phyloP scores from a whole-genome alignment of 2,797 vertebrate genomes.

The Orestias chungarensis region DNA sequence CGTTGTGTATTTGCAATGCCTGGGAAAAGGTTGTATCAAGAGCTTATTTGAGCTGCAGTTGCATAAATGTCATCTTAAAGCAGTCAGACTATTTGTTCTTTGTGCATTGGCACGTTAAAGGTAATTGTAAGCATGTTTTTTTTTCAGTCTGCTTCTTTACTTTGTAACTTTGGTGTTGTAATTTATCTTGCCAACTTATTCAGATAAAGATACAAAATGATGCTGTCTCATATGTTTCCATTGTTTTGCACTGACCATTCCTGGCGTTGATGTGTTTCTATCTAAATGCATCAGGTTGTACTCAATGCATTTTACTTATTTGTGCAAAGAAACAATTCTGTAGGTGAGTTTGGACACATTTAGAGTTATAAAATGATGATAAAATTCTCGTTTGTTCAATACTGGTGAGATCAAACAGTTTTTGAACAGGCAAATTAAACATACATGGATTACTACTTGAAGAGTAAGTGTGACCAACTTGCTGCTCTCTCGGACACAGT shows the following conservation, averaged over 20 bases:
- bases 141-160: background rate
- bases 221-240: background rate
- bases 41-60: background rate
- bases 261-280: background rate
- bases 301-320: too few species aligned
- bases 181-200: background rate
- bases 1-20: background rate
- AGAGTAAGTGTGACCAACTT: slow-evolving; percentile 37
- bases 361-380: slow-evolving; percentile 13
- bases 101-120: background rate
- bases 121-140: background rate
- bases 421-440: slow-evolving; percentile 18
- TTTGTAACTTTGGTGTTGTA: background rate
- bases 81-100: background rate
- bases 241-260: background rate
- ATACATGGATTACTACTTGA: slow-evolving; percentile 13
- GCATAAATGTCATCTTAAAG: background rate
- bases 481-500: slow-evolving; percentile 46
- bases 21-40: background rate
- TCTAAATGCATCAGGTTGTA: background rate
- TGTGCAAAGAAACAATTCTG: background rate
- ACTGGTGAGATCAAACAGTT: slow-evolving; percentile 18
- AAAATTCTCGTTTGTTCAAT: slow-evolving; percentile 24
- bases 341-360: background rate
- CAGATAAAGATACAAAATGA: too few species aligned